Evolutionary conservation across 2,888 invertebrate genomes (phyloP), one percentile per base, ranked within the genome.

Genomic region (Augochlorella aurata): DNA sequence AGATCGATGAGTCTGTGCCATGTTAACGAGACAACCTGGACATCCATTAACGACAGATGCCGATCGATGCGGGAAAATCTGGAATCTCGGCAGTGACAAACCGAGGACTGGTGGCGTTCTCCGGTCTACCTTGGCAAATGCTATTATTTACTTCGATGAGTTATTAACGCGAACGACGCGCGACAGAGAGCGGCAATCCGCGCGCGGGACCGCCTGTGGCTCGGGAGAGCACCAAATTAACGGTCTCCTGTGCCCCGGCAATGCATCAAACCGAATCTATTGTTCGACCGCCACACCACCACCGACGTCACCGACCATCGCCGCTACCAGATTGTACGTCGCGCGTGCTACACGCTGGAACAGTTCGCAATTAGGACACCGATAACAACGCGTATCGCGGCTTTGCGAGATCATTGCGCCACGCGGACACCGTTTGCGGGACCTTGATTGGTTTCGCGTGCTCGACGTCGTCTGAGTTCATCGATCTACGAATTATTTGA

Each of bases 201-300:
- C 82, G 86, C 79, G 78, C 73, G 84, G 87, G 79, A 86, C 85
- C 75, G 89, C 86, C 89, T 29, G 88, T 88, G 87, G 84, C 80
- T 74, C 85, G 83, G 71, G 78, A 88, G 88, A 84, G 81, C 87
- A 85, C 87, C 88, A 90, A 92, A 92, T 92, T 91, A 92, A 92
- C 90, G 90, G 87, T 89, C 87, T 88, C 82, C 82, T 66, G 81
- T 80, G 79, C 80, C 81, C 85, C 75, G 85, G 82, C 87, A 85
- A 87, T 90, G 89, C 91, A 88, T 91, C 91, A 91, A 91, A 90
- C 90, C 83, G 89, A 91, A 90, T 91, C 88, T 82, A 92, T 92
- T 91, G 90, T 90, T 83, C 83, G 79, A 88, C 85, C 87, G 72
- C 79, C 77, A 67, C 74, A 84, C 85, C 79, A 86, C 83, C 83